Evolutionary conservation across 2,888 invertebrate species (phyloP).

Genomic region (Leptinotarsa peninsularis): DNA sequence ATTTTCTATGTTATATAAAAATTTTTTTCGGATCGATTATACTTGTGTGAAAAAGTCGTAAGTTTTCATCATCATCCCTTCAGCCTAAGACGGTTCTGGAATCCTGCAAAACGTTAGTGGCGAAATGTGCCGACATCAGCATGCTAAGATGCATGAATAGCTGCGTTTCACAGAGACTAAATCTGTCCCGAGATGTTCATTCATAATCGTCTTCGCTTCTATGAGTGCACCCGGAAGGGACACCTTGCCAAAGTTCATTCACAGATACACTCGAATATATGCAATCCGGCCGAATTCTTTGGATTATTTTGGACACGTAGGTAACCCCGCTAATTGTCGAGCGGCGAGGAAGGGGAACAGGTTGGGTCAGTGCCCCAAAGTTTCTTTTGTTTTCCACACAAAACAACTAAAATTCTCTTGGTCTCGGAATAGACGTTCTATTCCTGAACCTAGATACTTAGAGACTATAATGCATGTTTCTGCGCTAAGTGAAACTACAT

Average conservation of each 20-base stretch:
- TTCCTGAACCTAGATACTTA: slow-evolving; percentile 38
- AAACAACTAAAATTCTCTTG: slow-evolving; percentile 39
- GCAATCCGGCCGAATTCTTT: slow-evolving; percentile 53
- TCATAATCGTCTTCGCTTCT: slow-evolving; percentile 55
- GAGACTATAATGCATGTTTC: slow-evolving; percentile 6
- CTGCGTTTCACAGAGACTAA: slow-evolving; percentile 54
- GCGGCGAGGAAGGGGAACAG: slow-evolving; percentile 22
- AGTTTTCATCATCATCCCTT: not conserved
- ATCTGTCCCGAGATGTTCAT: slow-evolving; percentile 57
- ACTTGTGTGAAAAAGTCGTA: not conserved
- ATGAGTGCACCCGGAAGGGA: slow-evolving; percentile 58
- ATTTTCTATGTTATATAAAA: too few relatives aligned
- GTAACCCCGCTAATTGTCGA: slow-evolving; percentile 37
- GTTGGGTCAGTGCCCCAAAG: slow-evolving; percentile 43
- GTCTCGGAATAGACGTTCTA: slow-evolving; percentile 40
- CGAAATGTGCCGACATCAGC: slow-evolving; percentile 39
- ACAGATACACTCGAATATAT: slow-evolving; percentile 54
- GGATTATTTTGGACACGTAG: slow-evolving; percentile 50
- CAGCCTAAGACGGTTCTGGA: slow-evolving; percentile 32
- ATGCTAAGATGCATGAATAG: slow-evolving; percentile 52
- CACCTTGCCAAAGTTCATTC: slow-evolving; percentile 62
- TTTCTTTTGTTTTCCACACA: slow-evolving; percentile 41
- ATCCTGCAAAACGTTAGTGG: slow-evolving; percentile 35
- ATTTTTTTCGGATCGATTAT: too few relatives aligned
- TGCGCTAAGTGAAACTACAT: not conserved